Percentiles rank a stretch among this genome's conserved stretches.
Evolutionary conservation across 2,113 vertebrate genomes (phyloP).

Genomic region (Galemys pyrenaicus): DNA sequence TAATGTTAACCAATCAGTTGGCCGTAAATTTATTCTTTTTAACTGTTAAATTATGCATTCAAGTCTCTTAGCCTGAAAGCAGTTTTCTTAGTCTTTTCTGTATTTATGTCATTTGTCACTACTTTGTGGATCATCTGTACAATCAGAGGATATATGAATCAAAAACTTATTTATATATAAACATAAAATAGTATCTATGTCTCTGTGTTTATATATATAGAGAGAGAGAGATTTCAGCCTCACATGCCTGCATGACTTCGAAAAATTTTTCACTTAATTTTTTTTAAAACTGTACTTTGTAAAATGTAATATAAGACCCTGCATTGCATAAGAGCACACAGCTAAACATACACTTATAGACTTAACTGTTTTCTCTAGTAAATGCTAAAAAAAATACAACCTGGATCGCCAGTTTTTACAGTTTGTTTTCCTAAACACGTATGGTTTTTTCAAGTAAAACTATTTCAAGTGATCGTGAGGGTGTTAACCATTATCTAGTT

Average conservation of each 20-base stretch:
- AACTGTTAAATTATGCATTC: slow-evolving; percentile 70
- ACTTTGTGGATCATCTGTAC: slow-evolving; percentile 53
- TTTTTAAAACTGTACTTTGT: slow-evolving; percentile 13
- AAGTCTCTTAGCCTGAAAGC: slow-evolving; percentile 59
- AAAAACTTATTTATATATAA: background rate
- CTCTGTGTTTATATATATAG: background rate
- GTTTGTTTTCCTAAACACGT: background rate
- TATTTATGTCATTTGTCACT: slow-evolving; percentile 66
- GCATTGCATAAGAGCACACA: background rate
- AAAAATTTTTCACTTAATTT: slow-evolving; percentile 43
- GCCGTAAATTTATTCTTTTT: slow-evolving; percentile 70
- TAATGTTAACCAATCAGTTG: slow-evolving; percentile 71
- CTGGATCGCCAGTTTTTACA: background rate
- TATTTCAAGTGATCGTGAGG: background rate
- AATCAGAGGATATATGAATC: slow-evolving; percentile 40
- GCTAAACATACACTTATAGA: background rate
- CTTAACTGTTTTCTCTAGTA: background rate
- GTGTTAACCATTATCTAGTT: background rate
- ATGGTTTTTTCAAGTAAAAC: slow-evolving; percentile 14
- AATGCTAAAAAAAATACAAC: background rate
- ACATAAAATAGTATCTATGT: too few species aligned
- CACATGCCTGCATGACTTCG: background rate
- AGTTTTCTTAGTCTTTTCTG: slow-evolving; percentile 65
- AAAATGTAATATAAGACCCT: background rate
- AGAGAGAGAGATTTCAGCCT: background rate